Base-by-base conservation (phyloP, 2,113 vertebrate genomes). In the Puffinus mauretanicus region DNA sequence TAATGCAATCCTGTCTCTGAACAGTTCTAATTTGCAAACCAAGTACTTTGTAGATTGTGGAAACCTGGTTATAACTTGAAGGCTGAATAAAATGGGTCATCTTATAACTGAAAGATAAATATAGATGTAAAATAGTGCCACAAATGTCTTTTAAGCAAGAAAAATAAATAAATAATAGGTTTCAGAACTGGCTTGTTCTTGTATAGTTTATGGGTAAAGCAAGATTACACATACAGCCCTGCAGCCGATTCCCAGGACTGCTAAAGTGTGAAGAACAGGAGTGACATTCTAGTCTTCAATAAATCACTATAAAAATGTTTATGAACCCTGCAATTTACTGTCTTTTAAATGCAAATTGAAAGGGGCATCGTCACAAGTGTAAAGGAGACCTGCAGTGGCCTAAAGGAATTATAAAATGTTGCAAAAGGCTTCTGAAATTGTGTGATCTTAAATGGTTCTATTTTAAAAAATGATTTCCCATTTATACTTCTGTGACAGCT, bases 281-380 rank as follows among this genome's bases (percentile, higher is more conserved):
- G 96, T 98, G 97, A 98, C 98, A 98, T 97, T 97, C 97, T 92
- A 22, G 90, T 97, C 97, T 97, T 97, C 97, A 96, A 98, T 98
- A 98, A 98, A 98, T 98, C 98, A 98, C 97, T 97, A 97, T 98
- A 98, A 98, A 98, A 98, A 98, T 98, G 98, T 98, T 98, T 98
- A 98, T 98, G 98, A 98, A 98, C 97, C 98, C 97, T 97, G 97
- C 97, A 97, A 98, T 98, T 98, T 98, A 98, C 97, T 97, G 97
- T 98, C 98, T 98, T 98, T 98, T 98, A 98, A 98, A 98, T 98
- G 98, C 98, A 98, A 98, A 98, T 98, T 95, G 97, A 98, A 98
- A 98, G 97, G 97, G 97, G 96, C 95, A 96, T 97, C 86, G 32
- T 94, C 92, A 54, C 96, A 88, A 96, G 94, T 97, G 96, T 96